A percentile compares a stretch with the other conserved stretches of the same genome.
Evolutionary conservation across 2,888 invertebrate genomes (phyloP).

Genomic region (Teleiodes luculella): DNA sequence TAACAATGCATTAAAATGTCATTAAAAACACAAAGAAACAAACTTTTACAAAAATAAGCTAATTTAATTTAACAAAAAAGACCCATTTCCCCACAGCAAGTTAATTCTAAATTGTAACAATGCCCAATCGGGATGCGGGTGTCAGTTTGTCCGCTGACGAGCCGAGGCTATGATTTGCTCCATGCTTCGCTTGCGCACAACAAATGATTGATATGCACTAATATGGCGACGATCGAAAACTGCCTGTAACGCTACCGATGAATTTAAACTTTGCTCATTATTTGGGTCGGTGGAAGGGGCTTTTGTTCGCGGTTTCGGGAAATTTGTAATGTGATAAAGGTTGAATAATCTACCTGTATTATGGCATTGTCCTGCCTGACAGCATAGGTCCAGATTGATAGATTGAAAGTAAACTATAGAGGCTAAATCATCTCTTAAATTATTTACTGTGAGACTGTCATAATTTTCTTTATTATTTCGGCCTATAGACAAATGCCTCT

Average conservation of each 20-base stretch:
- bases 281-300: not conserved
- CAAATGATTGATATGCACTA: constrained; percentile 66
- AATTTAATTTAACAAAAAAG: not conserved
- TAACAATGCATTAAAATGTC: too few species aligned
- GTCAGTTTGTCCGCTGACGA: constrained; percentile 6
- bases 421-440: too few species aligned
- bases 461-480: too few species aligned
- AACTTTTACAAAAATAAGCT: not conserved
- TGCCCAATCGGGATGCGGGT: constrained; percentile 7
- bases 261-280: constrained; percentile 13
- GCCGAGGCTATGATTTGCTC: constrained; percentile 68
- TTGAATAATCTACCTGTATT: too few species aligned
- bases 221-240: constrained; percentile 55
- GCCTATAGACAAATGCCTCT: too few species aligned
- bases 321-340: too few species aligned
- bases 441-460: too few species aligned
- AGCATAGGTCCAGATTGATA: too few species aligned
- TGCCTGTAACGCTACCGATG: constrained; percentile 54
- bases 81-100: constrained; percentile 13
- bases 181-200: constrained; percentile 65
- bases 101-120: constrained; percentile 8
- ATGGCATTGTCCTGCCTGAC: too few species aligned
- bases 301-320: not conserved
- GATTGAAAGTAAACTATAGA: too few species aligned
- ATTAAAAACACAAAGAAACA: not conserved